Base-by-base conservation (phyloP, 92 coral and sea anemone species). In the Metridium senile region DNA sequence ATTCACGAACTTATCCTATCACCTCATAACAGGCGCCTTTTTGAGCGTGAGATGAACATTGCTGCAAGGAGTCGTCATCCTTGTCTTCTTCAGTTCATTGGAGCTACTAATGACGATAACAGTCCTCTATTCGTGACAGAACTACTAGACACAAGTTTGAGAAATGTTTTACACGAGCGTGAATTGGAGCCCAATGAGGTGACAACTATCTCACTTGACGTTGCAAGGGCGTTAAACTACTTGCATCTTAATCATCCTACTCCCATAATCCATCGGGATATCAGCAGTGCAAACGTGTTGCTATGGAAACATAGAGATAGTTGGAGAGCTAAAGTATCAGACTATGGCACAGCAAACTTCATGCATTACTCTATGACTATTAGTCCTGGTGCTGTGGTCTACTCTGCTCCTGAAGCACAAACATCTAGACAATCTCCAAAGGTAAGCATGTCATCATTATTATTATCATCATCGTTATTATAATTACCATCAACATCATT, bases 281-380 rank as follows among this genome's bases (percentile, higher is more conserved):
- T 93, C 63, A 93, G 98, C 78, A 89, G 94, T 62, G 89, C 98
- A 0, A 93, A 93, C 72, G 98, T 93, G 79, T 68, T 90, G 85
- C 87, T 93, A 49, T 89, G 94, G 98, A 57, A 59, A 84, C 85
- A 84, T 11, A 85, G 85, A 29, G 79, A 82, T 25, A 33, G 90
- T 77, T 27, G 88, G 90, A 73, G 84, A 46, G 94, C 86, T 23
- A 90, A 93, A 76, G 82, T 93, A 18, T 87, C 93, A 39, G 92
- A 89, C 58, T 86, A 89, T 25, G 98, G 93, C 23, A 86, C 92
- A 6, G 98, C 90, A 11, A 89, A 84, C 43, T 82, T 93, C 68
- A 53, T 86, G 81, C 80, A 72, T 18, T 82, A 89, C 49, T 78
- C 82, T 78, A 87, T 70, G 83, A 93, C 93, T 20, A 74, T 61